These are phyloP conservation scores for Schizothorax lantsangensis DNA, from an alignment of 2,797 vertebrate genomes.

Conservation along the genomic window DNA sequence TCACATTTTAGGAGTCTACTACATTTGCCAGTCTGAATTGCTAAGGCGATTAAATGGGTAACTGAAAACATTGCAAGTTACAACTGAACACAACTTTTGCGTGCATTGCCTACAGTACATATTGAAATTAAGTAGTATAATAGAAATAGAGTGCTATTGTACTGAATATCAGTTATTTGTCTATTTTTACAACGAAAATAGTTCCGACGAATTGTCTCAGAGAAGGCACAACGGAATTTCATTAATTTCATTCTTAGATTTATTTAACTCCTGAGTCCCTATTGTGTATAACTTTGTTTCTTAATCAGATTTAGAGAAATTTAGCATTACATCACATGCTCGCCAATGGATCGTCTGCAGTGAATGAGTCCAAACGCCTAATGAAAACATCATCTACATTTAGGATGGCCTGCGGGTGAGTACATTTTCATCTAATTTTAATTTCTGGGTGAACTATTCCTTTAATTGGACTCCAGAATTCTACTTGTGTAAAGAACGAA, in stretches of 20 bases:
- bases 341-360: background rate
- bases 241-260: background rate
- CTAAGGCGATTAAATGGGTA: background rate
- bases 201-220: background rate
- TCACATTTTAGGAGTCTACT: background rate
- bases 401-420: background rate
- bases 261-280: background rate
- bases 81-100: background rate
- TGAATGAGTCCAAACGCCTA: background rate
- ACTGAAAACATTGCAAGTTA: background rate
- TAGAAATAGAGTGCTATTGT: background rate
- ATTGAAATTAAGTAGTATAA: background rate
- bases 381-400: background rate
- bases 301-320: background rate
- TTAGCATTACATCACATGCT: background rate
- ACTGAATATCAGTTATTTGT: background rate
- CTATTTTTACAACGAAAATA: background rate
- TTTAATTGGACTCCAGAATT: background rate
- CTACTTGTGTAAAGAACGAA: background rate
- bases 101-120: background rate
- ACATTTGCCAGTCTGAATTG: background rate
- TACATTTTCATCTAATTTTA: background rate
- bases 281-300: background rate
- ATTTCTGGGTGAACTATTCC: background rate
- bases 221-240: background rate